These are phyloP conservation scores for Pseudorhiza aurosa DNA, from an alignment of 30 jellyfish, hydroid and myxozoan genomes.

Conservation along the genomic window DNA sequence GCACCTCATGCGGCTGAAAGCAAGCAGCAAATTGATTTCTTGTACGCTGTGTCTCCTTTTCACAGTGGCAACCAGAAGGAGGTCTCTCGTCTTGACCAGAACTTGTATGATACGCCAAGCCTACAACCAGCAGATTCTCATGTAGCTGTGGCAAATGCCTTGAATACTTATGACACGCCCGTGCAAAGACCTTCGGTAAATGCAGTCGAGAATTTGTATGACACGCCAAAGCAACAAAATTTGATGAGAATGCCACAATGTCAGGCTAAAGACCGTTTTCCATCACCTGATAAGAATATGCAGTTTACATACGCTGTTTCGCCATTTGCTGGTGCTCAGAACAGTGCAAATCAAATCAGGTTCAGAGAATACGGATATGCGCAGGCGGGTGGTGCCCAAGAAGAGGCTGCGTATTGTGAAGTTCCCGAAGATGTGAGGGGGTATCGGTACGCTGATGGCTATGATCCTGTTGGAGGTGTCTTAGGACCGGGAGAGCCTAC, in stretches of 20 bases:
- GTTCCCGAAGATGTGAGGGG: constrained; percentile 30
- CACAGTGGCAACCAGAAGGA: constrained; percentile 47
- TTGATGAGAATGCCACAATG: not conserved
- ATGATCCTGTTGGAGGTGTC: constrained; percentile 58
- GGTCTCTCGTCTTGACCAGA: constrained; percentile 4
- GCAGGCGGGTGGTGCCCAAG: not conserved
- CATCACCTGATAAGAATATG: constrained; percentile 4
- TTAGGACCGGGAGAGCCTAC: not conserved
- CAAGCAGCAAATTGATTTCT: constrained; percentile 17
- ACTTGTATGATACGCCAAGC: constrained; percentile 49
- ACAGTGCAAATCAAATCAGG: constrained; percentile 12
- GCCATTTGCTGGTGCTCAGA: constrained; percentile 58
- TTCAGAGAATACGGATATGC: constrained; percentile 4
- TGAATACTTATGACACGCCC: constrained; percentile 19
- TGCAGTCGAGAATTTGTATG: constrained; percentile 27
- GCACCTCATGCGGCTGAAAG: constrained; percentile 1
- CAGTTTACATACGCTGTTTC: constrained; percentile 70
- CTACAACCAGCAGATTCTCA: not conserved
- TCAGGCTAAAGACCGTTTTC: not conserved
- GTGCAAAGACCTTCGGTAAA: not conserved
- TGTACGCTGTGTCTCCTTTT: constrained; percentile 66
- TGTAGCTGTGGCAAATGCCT: not conserved
- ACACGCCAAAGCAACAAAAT: constrained; percentile 34
- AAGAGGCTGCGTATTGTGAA: constrained; percentile 56
- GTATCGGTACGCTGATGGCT: constrained; percentile 7